Base-by-base conservation (phyloP, 2,113 vertebrate genomes). In the Oplegnathus fasciatus region DNA sequence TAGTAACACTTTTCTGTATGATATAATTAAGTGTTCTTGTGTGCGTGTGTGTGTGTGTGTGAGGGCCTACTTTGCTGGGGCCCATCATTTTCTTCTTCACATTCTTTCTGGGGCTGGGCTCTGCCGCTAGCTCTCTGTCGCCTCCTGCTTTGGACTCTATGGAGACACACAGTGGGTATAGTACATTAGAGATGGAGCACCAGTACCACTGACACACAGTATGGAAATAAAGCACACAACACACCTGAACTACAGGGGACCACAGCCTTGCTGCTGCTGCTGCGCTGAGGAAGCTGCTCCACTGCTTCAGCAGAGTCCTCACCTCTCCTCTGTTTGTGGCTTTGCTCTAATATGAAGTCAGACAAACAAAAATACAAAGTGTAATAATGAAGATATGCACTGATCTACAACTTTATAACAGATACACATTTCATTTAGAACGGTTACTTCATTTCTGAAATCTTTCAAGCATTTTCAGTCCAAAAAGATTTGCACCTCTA, bases 51-150 rank as follows among this genome's bases (percentile, higher is more conserved):
- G 18, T 70, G 26, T 30, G 66, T 30, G 66, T 68, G 42, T 68
- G 65, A 20, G 20, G 30, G 92, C 96, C 91, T 90, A 99, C 98
- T 94, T 91, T 97, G 91, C 88, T 92, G 73, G 96, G 95, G 48
- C 87, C 96, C n/a, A 79, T 90, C 20, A 54, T 70, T 89, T 95
- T 96, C 90, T 96, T 97, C 84, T 87, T 94, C 42, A 87, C 91
- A 84, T 91, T 96, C 82, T 93, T 96, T 88, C 90, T 96, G 42
- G 91, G 37, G 73, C 87, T 65, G 18, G 89, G 42, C n/a, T 78
- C 72, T 46, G 67, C 82, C 10, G 68, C 37, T 42, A 81, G 58
- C 37, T 75, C 67, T 18, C n/a, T 22, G 11, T 92, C 26, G 5
- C 75, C 79, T 87, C 91, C 58, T 20, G 78, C 75, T 84, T 55